phyloP scores from a whole-genome alignment of 1,140 invertebrate species.

The Oncopeltus fasciatus region DNA sequence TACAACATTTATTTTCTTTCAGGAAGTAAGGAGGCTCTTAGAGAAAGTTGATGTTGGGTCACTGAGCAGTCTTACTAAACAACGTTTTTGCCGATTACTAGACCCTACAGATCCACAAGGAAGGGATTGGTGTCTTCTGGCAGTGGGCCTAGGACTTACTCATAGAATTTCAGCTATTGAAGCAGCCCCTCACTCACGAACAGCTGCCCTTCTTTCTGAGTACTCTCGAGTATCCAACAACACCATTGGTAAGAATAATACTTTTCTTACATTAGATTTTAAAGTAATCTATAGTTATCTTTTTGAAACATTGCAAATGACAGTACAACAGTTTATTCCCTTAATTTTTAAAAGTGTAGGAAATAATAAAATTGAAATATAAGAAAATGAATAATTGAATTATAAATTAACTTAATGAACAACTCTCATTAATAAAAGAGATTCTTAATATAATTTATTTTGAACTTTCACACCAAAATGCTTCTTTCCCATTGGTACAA shows the following conservation, averaged over 20 bases:
- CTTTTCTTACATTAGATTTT: not conserved
- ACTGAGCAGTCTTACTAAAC: constrained; percentile 34
- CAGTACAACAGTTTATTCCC: too few relatives aligned
- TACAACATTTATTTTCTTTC: too few relatives aligned
- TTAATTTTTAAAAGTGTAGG: too few relatives aligned
- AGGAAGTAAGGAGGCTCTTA: not conserved
- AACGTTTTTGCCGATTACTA: constrained; percentile 43
- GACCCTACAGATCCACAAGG: constrained; percentile 67
- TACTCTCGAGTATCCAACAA: constrained; percentile 12
- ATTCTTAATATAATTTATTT: too few relatives aligned
- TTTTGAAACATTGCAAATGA: too few relatives aligned
- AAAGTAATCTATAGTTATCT: too few relatives aligned
- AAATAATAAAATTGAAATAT: too few relatives aligned
- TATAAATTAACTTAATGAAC: too few relatives aligned
- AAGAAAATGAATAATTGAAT: too few relatives aligned
- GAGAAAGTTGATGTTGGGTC: constrained; percentile 19
- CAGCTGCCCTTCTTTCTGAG: constrained; percentile 19
- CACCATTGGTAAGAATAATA: constrained; percentile 13
- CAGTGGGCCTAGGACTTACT: constrained; percentile 47
- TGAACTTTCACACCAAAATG: too few relatives aligned
- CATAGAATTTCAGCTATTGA: constrained; percentile 21
- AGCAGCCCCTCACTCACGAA: constrained; percentile 18
- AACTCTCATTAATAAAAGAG: too few relatives aligned
- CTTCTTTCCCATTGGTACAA: too few relatives aligned
- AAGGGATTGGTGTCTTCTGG: constrained; percentile 68